Evolutionary conservation across 2,113 vertebrate species (phyloP).

Genomic region (Hypanus sabinus): DNA sequence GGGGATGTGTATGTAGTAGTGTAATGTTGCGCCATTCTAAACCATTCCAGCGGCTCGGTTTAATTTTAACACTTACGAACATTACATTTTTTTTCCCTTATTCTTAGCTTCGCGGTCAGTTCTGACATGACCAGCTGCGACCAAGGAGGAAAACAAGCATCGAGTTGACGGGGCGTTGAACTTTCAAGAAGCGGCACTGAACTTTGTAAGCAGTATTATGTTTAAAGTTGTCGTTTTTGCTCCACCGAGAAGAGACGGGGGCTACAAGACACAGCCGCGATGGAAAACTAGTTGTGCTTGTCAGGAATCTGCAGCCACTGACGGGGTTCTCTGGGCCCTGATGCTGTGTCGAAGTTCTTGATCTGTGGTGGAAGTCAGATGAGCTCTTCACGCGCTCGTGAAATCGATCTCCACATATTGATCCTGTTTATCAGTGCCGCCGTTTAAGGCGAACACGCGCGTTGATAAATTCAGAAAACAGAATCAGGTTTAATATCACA

Average conservation of each 20-base stretch:
- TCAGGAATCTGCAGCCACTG: background rate
- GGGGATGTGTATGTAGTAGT: no score
- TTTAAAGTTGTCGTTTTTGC: background rate
- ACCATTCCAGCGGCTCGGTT: background rate
- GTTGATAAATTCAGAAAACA: background rate
- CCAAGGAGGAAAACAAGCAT: background rate
- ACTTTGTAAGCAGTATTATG: background rate
- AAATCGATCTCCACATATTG: background rate
- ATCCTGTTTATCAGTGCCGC: no score
- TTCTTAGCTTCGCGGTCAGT: background rate
- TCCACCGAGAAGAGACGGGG: background rate
- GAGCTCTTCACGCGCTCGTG: background rate
- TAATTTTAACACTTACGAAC: background rate
- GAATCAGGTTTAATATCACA: background rate
- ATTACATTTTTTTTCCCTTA: background rate
- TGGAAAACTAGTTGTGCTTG: background rate
- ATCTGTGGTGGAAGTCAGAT: background rate
- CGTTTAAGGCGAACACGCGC: background rate
- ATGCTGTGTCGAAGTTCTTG: no score
- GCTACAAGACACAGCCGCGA: no score
- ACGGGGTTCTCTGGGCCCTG: background rate
- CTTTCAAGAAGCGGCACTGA: background rate
- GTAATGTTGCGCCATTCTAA: background rate
- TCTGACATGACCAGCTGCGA: background rate
- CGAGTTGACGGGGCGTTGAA: background rate